A percentile compares a stretch with the other conserved stretches of the same genome.
Evolutionary conservation across 2,797 vertebrate genomes (phyloP).

Genomic region (Pempheris klunzingeri): DNA sequence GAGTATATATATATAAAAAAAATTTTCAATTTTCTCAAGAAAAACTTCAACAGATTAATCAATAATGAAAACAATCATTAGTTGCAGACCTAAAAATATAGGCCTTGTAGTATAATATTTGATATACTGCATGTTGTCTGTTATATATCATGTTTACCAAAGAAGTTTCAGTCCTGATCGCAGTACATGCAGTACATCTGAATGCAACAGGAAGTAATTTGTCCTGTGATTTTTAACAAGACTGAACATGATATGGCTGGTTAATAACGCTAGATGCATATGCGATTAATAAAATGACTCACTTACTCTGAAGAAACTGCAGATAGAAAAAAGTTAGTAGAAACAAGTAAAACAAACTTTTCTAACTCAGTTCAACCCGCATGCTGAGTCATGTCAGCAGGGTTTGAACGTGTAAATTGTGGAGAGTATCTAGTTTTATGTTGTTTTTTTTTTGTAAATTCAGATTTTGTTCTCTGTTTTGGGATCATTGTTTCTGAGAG

Average conservation of each 20-base stretch:
- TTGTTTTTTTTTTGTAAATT: background rate
- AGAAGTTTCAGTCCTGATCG: background rate
- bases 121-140: no score
- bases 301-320: background rate
- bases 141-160: background rate
- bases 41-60: background rate
- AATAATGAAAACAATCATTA: background rate
- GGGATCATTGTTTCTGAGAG: background rate
- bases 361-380: background rate
- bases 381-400: background rate
- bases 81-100: background rate
- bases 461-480: background rate
- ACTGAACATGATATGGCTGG: background rate
- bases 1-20: no score
- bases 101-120: background rate
- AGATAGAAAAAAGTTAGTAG: background rate
- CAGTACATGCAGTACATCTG: background rate
- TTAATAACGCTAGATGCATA: background rate
- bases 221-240: background rate
- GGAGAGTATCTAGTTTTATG: no score
- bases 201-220: background rate
- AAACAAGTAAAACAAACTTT: background rate
- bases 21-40: background rate
- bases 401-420: constrained; percentile 2
- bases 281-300: background rate